Evolutionary conservation across 2,113 vertebrate species (phyloP).

Genomic region (Bettongia penicillata): DNA sequence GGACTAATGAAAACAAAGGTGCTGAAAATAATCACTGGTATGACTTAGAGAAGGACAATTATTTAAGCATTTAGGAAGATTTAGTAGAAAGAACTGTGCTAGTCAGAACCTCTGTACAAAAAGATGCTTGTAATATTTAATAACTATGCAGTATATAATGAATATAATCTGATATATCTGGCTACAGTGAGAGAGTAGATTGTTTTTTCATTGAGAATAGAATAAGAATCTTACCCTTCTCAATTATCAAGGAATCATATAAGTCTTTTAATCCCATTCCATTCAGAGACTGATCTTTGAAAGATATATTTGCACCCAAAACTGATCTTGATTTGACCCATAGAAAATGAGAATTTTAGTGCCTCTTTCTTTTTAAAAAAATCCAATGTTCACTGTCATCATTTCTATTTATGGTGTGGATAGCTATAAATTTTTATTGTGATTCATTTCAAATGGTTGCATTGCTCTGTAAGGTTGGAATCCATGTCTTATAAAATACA

Average conservation of each 20-base stretch:
- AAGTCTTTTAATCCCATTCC: slow-evolving; percentile 34
- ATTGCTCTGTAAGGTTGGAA: slow-evolving; percentile 36
- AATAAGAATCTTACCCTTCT: slow-evolving; percentile 23
- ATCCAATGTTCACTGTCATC: not conserved
- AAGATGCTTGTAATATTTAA: not conserved
- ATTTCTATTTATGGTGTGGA: slow-evolving; percentile 34
- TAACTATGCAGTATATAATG: not conserved
- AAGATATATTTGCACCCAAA: slow-evolving; percentile 23
- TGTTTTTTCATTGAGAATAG: slow-evolving; percentile 26
- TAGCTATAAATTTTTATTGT: slow-evolving; percentile 59
- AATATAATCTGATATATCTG: not conserved
- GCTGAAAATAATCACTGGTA: slow-evolving; percentile 30
- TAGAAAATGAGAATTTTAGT: slow-evolving; percentile 20
- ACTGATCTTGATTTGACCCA: slow-evolving; percentile 27
- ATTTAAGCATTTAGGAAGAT: not conserved
- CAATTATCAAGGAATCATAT: slow-evolving; percentile 14
- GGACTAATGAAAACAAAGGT: not conserved
- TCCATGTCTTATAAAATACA: slow-evolving; percentile 43
- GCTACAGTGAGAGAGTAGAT: not conserved
- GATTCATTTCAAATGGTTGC: slow-evolving; percentile 39
- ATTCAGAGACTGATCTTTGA: slow-evolving; percentile 25
- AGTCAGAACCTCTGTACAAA: not conserved
- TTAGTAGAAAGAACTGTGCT: not conserved
- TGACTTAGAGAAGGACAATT: not conserved
- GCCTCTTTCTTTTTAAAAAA: slow-evolving; percentile 49